Conservation (phyloP, 2,888 invertebrate species). For the Caenorhabditis sinica region DNA sequence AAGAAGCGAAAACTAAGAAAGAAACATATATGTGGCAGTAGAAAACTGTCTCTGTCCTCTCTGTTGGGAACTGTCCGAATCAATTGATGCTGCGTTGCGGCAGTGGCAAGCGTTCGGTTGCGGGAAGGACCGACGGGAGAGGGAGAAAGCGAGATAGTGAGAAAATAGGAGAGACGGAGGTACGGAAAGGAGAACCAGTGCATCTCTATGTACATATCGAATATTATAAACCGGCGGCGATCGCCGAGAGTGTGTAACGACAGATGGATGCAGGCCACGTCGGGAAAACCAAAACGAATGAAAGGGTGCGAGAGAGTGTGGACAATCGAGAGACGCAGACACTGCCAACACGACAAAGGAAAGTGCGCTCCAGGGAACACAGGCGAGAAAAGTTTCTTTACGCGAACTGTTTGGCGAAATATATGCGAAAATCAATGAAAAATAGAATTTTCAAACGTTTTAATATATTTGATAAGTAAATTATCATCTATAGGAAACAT, state of each 20-base stretch:
- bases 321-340: constrained; percentile 16
- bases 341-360: constrained; percentile 32
- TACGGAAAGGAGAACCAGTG: not conserved
- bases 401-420: not conserved
- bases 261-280: constrained; percentile 8
- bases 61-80: constrained; percentile 23
- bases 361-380: constrained; percentile 26
- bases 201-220: constrained; percentile 60
- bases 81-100: constrained; percentile 36
- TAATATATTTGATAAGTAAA: too few species aligned
- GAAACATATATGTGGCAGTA: constrained; percentile 1
- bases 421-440: not conserved
- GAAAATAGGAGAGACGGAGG: not conserved
- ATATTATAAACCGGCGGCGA: constrained; percentile 59
- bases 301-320: constrained; percentile 12
- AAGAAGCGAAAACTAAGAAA: constrained; percentile 25
- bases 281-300: not conserved
- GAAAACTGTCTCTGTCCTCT: constrained; percentile 2
- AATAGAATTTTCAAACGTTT: not conserved
- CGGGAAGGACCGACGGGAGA: constrained; percentile 5
- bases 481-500: too few species aligned
- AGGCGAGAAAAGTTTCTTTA: not conserved
- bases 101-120: constrained; percentile 22
- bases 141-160: not conserved
- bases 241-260: constrained; percentile 58